Percentiles rank a stretch among this genome's conserved stretches.
Conservation (phyloP, 2,113 vertebrate genomes). For the Empidonax traillii region DNA sequence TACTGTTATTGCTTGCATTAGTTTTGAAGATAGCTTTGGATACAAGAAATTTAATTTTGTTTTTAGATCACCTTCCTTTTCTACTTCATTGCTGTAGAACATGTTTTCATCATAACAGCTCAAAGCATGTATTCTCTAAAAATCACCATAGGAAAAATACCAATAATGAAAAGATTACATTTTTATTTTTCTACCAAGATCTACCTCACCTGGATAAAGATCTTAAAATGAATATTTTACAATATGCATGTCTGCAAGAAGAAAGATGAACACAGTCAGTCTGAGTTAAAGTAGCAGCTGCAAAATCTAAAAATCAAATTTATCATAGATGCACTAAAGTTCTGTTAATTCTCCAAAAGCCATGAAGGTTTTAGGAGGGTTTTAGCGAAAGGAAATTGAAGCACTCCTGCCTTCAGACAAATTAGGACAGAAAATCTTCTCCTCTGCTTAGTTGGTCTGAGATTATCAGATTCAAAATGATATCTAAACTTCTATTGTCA, state of each 20-base stretch:
- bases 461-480: not conserved
- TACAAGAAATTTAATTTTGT: not conserved
- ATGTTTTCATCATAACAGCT: not conserved
- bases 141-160: not conserved
- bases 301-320: slow-evolving; percentile 50
- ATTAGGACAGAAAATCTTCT: not conserved
- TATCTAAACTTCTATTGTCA: not conserved
- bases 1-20: not conserved
- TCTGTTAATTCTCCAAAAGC: slow-evolving; percentile 55
- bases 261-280: not conserved
- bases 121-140: not conserved
- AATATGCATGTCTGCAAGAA: not conserved
- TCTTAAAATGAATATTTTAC: slow-evolving; percentile 10
- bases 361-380: not conserved
- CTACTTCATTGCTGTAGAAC: not conserved
- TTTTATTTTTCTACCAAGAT: slow-evolving; percentile 8
- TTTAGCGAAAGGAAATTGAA: slow-evolving; percentile 40
- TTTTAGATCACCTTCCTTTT: not conserved
- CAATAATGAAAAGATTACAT: not conserved
- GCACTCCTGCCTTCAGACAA: slow-evolving; percentile 20
- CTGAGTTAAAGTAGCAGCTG: not conserved
- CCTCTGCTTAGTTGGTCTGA: not conserved
- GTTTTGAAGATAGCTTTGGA: not conserved
- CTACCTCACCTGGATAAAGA: not conserved
- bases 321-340: slow-evolving; percentile 21